Evolutionary conservation across 2,113 vertebrate species (phyloP).

Genomic region (Elgaria multicarinata): DNA sequence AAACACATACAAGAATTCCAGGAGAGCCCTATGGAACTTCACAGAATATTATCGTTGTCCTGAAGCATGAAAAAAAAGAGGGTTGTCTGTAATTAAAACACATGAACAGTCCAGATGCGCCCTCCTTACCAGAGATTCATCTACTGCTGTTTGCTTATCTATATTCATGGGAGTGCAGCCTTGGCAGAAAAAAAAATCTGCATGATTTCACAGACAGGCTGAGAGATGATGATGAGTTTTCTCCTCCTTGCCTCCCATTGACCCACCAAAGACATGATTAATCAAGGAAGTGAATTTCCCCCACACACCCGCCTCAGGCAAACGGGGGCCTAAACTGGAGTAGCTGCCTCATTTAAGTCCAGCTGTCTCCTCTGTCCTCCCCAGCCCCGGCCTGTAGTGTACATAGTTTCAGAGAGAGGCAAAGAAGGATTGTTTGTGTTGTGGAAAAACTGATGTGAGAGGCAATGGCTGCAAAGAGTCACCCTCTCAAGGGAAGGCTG

Average conservation of each 20-base stretch:
- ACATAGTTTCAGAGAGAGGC: not conserved
- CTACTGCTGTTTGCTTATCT: not conserved
- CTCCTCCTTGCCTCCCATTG: conserved; percentile 13
- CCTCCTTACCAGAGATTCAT: not conserved
- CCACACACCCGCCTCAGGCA: not conserved
- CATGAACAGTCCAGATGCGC: not conserved
- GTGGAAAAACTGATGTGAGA: conserved; percentile 10
- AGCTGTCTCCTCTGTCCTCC: not conserved
- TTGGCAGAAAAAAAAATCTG: conserved; percentile 9
- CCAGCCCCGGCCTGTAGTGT: not conserved
- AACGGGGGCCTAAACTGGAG: not conserved
- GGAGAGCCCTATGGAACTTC: not conserved
- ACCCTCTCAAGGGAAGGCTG: not conserved
- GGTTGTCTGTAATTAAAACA: not conserved
- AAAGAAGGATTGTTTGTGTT: conserved; percentile 1
- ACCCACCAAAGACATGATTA: conserved; percentile 10
- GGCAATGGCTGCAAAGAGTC: not conserved
- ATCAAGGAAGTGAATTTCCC: conserved; percentile 1
- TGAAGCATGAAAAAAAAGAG: not conserved
- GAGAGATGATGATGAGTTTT: not conserved
- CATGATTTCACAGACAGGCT: conserved; percentile 23
- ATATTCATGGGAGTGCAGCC: not conserved
- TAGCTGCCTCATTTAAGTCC: not conserved
- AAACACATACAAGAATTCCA: not conserved
- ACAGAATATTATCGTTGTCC: not conserved